Evolutionary conservation across 1,140 invertebrate genomes (phyloP), one percentile per base, ranked within the genome.

Genomic region (Drosophila navojoa): DNA sequence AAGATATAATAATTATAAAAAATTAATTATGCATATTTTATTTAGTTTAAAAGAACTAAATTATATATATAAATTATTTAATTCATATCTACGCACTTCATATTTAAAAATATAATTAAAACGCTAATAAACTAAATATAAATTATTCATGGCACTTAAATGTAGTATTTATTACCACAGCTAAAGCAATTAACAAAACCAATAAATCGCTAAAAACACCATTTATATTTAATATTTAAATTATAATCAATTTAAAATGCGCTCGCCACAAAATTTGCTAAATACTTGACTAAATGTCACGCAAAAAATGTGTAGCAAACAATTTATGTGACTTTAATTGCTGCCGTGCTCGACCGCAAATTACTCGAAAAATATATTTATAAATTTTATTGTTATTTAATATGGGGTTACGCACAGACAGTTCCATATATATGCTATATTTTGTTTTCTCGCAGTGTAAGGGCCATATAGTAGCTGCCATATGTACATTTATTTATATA

Each of bases 251-350:
- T 59, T 47, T 19, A 15, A 29, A 16, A 10, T 47, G 3, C 11
- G 6, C 15, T 45, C 11, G 42, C 42, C 58, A 49, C 58, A 60
- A 60, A 49, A 49, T 35, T 57, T 16, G 29, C 29, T n/a, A 25
- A 49, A 38, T 66, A 57, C 53, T 35, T 38, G 5, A 45, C 45
- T 11, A 22, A n/a, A 13, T 35, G 0, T 16, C 44, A 16, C n/a
- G 4, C 16, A 38, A 44, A 42, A 35, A 38, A 15, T 16, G 15
- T 45, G 16, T 16, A 38, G 13, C 35, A 1, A 15, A 53, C 27
- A 59, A 71, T 71, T 59, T 71, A 59, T 52, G 27, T 53, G 49
- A 38, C 19, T 54, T 68, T 60, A 58, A 68, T 60, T 58, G 62
- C 50, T 53, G 55, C 29, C 6, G 42, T 47, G 29, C 42, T 54